These are phyloP conservation scores for Pelodiscus sinensis DNA, from an alignment of 2,113 vertebrate genomes.

Conservation along the genomic window DNA sequence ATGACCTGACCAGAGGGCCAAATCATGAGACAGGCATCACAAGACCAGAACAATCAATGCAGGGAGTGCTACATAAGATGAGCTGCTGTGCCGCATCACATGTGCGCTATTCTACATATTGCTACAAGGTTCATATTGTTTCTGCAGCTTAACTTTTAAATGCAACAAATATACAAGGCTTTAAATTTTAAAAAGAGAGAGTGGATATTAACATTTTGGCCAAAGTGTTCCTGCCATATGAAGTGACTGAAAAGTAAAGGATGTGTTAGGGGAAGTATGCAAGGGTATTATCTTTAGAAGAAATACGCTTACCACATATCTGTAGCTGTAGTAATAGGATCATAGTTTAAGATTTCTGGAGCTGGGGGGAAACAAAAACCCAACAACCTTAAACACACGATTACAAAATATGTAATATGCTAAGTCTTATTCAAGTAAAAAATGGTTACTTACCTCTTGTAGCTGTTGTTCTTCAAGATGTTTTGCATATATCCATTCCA, in stretches of 20 bases:
- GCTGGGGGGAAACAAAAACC: conserved; percentile 77
- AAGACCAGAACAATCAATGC: not conserved
- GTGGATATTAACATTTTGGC: not conserved
- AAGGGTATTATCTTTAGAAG: not conserved
- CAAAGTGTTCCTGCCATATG: not conserved
- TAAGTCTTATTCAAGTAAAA: conserved; percentile 7
- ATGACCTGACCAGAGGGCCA: not conserved
- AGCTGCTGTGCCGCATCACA: not conserved
- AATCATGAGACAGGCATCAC: not conserved
- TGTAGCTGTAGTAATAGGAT: conserved; percentile 96
- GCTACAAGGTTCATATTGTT: not conserved
- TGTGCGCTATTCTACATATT: not conserved
- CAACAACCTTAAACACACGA: not conserved
- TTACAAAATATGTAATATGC: not conserved
- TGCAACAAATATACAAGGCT: not conserved
- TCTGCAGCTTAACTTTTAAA: not conserved
- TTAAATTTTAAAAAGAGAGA: not conserved
- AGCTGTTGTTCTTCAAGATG: too few relatives aligned
- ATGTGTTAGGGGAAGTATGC: not conserved
- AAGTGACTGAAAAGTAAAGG: not conserved
- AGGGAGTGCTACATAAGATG: not conserved
- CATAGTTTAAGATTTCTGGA: conserved; percentile 97
- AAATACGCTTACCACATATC: conserved; percentile 90
- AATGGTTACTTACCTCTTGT: too few relatives aligned
- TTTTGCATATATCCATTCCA: too few relatives aligned